Base-by-base conservation (phyloP, 1,140 invertebrate species). In the Tachypleus tridentatus region DNA sequence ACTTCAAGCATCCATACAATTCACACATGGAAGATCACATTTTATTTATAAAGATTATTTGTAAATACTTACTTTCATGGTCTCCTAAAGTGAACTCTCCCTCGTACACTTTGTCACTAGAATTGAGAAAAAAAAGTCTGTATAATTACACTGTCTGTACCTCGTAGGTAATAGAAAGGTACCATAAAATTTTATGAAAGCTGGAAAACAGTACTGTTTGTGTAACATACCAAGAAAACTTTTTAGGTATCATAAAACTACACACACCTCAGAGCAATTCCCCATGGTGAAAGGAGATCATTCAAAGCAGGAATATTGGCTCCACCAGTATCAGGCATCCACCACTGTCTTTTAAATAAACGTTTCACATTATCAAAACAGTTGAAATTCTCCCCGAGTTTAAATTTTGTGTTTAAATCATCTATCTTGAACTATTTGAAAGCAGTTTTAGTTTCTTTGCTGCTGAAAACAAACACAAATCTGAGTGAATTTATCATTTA, bases 281-380 rank as follows among this genome's bases (percentile, higher is more conserved):
- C 87, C 83, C 91, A 91, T 67, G 79, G 81, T 29, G 80, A 76
- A 67, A 98, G 77, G 5, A 98, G 78, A 73, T 96, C 91, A 76
- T 97, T 97, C 52, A 97, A 74, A 3, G 94, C 93, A 5, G 94
- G 94, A 62, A 97, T 82, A 78, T 97, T 97, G 3, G 91, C 83
- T 4, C 94, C 94, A n/a, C 95, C 94, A 1, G 92, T 95, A 72
- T 93, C 90, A 5, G 93, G 92, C 79, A 91, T 87, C 90, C 91
- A 91, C 84, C 82, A 84, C 70, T 85, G 82, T 67, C 85, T 85
- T 72, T 10, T 73, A 75, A 61, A 70, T 64, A 58, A 64, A 5
- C 57, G 63, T 29, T 29, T 29, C 29, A 29, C 29, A 29, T 29
- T 29, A 29, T 29, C 29, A 29, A 29, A 29, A 29, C 29, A 29